These are phyloP conservation scores for Protobothrops flavoviridis DNA, from an alignment of 2,113 vertebrate species.

Conservation along the genomic window DNA sequence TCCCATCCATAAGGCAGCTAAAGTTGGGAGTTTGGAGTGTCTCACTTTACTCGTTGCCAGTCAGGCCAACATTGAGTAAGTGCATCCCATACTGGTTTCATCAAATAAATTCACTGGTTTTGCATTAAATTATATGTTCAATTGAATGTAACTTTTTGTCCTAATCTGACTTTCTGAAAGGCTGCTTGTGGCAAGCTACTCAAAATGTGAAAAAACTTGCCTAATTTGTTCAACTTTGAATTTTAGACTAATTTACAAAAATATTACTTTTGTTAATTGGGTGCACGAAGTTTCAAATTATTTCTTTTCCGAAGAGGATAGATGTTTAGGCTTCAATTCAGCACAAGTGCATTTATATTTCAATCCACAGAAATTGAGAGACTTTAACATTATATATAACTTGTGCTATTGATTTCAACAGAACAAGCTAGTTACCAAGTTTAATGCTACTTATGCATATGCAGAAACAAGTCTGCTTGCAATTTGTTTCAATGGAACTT, in stretches of 20 bases:
- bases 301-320: background rate
- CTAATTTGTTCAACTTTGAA: background rate
- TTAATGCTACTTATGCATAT: background rate
- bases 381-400: background rate
- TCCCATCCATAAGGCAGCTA: conserved; percentile 77
- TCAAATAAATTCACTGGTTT: background rate
- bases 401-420: background rate
- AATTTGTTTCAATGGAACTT: background rate
- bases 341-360: background rate
- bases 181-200: background rate
- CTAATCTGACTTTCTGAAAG: background rate
- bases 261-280: background rate
- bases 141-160: background rate
- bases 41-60: conserved; percentile 75
- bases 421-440: background rate
- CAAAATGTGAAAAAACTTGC: background rate
- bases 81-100: conserved; percentile 10
- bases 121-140: background rate
- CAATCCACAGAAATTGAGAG: background rate
- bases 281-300: background rate
- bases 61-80: conserved; percentile 75
- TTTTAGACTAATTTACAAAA: background rate
- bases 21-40: conserved; percentile 75
- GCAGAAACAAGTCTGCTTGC: background rate
- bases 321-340: background rate